A percentile compares a stretch with the other conserved stretches of the same genome.
Evolutionary conservation across 2,797 vertebrate species (phyloP).

Genomic region (Loris lydekkerianus): DNA sequence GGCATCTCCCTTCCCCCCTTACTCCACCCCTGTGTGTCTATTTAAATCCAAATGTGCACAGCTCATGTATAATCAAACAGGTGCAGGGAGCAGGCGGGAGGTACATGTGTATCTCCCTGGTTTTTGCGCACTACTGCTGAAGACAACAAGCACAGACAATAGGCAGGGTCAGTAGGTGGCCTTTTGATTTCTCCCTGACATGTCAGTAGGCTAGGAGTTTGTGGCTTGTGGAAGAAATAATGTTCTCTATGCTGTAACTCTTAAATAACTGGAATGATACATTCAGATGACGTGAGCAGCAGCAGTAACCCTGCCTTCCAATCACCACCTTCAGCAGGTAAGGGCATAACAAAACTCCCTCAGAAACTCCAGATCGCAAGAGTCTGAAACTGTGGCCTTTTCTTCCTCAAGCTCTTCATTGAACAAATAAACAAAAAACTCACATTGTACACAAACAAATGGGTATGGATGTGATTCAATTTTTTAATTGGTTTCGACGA

Average conservation of each 20-base stretch:
- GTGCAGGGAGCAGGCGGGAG: slow-evolving; percentile 89
- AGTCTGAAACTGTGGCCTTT: fast-evolving
- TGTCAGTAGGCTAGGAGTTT: slow-evolving; percentile 82
- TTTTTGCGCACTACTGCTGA: slow-evolving; percentile 87
- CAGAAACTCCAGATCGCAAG: neutral
- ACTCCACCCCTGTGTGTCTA: slow-evolving; percentile 62
- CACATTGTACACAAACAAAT: neutral
- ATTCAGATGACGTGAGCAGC: neutral
- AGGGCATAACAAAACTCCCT: neutral
- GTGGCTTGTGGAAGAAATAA: slow-evolving; percentile 58
- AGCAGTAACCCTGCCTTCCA: neutral
- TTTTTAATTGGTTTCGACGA: neutral
- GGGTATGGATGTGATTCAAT: neutral
- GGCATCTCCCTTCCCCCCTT: slow-evolving; percentile 51
- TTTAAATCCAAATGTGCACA: slow-evolving; percentile 87
- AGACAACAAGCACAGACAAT: slow-evolving; percentile 89
- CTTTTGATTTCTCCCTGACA: slow-evolving; percentile 88
- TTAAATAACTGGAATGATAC: slow-evolving; percentile 33
- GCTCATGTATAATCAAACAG: slow-evolving; percentile 92
- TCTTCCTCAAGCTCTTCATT: neutral
- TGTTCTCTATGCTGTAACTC: slow-evolving; percentile 62
- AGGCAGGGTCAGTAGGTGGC: slow-evolving; percentile 89
- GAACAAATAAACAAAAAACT: neutral
- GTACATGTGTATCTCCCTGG: slow-evolving; percentile 89
- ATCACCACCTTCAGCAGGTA: neutral